Evolutionary conservation across 2,797 vertebrate genomes (phyloP).

Genomic region (Halcyon smyrnensis): DNA sequence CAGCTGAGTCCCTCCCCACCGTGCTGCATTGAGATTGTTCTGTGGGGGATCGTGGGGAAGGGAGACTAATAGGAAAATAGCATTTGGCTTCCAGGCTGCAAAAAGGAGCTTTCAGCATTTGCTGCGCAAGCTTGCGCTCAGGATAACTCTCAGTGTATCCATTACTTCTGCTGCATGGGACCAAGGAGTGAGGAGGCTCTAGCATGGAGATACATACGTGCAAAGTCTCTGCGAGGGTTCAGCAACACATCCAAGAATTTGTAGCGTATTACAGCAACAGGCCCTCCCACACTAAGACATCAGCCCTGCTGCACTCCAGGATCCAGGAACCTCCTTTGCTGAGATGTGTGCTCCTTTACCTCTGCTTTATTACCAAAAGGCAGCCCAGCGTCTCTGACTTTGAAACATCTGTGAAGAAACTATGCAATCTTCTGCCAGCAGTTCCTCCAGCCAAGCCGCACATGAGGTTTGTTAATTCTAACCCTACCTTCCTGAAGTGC

Average conservation of each 20-base stretch:
- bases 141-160: background rate
- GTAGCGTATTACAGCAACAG: background rate
- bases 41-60: background rate
- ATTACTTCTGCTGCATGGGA: background rate
- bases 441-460: background rate
- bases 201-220: background rate
- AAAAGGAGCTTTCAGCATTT: constrained; percentile 13
- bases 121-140: background rate
- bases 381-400: background rate
- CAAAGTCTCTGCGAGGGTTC: background rate
- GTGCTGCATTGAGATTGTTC: constrained; percentile 43
- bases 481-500: background rate
- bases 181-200: background rate
- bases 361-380: background rate
- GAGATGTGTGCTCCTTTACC: background rate
- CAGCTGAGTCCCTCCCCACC: background rate
- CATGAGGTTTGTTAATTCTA: background rate
- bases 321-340: background rate
- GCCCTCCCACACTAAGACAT: background rate
- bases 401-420: background rate
- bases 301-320: background rate
- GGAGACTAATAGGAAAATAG: constrained; percentile 21
- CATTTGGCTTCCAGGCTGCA: background rate
- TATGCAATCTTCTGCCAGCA: background rate
- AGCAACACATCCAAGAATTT: background rate